Evolutionary conservation across 2,888 invertebrate genomes (phyloP).

Genomic region (Mactromeris polynyma): DNA sequence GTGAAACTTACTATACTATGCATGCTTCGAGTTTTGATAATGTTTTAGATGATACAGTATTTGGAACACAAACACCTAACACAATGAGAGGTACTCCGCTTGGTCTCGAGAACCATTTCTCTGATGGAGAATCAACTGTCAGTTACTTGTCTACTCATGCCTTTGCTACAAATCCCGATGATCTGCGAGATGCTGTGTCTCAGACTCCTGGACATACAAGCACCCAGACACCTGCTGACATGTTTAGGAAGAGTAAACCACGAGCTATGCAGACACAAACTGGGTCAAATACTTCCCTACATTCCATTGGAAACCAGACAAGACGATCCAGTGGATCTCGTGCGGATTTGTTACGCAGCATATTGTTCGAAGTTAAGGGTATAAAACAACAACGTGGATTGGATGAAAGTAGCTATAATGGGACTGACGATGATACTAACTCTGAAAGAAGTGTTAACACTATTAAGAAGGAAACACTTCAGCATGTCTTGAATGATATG

Average conservation of each 20-base stretch:
- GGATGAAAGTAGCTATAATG: constrained; percentile 68
- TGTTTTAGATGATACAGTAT: constrained; percentile 77
- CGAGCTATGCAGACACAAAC: constrained; percentile 78
- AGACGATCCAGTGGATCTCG: constrained; percentile 77
- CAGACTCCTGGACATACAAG: constrained; percentile 82
- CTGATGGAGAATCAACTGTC: constrained; percentile 80
- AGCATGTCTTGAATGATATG: constrained; percentile 78
- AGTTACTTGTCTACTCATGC: constrained; percentile 79
- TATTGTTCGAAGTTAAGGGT: constrained; percentile 82
- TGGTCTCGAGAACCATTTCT: constrained; percentile 76
- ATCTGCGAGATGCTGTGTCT: constrained; percentile 76
- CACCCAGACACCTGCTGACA: constrained; percentile 79
- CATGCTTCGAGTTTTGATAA: constrained; percentile 84
- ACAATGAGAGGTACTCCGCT: constrained; percentile 77
- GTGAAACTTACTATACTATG: constrained; percentile 84
- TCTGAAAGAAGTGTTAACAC: constrained; percentile 77
- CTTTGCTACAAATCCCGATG: constrained; percentile 78
- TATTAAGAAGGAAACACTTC: constrained; percentile 77
- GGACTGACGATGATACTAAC: constrained; percentile 72
- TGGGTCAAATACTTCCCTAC: constrained; percentile 77
- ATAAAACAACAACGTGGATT: constrained; percentile 81
- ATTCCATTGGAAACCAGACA: constrained; percentile 81
- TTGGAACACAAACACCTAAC: constrained; percentile 75
- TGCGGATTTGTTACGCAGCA: constrained; percentile 77
- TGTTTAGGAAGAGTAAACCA: constrained; percentile 69